Conservation (phyloP, 2,888 invertebrate genomes). For the Zygaena filipendulae region DNA sequence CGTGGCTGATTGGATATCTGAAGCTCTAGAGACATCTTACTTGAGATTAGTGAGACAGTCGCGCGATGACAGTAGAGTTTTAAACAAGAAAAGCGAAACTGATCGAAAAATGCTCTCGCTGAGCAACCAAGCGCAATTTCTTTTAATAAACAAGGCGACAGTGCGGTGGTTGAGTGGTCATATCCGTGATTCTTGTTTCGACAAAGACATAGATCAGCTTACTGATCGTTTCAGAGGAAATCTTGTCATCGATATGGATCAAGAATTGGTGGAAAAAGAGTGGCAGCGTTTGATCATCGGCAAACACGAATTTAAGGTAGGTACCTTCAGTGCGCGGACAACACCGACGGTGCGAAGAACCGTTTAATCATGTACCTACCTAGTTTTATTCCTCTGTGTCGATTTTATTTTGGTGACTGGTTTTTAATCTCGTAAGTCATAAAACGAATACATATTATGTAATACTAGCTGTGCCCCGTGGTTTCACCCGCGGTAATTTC, state of each 20-base stretch:
- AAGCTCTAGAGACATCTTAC: constrained; percentile 75
- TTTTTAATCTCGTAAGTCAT: no score
- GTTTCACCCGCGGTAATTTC: no score
- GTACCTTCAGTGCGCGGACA: constrained; percentile 2
- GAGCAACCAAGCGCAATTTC: constrained; percentile 87
- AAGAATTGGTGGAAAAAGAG: constrained; percentile 81
- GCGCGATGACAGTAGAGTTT: constrained; percentile 32
- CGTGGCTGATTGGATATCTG: constrained; percentile 83
- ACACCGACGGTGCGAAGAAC: no score
- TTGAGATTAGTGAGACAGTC: constrained; percentile 76
- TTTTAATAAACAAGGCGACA: constrained; percentile 83
- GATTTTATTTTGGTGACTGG: no score
- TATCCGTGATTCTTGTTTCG: constrained; percentile 62
- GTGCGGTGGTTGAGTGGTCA: constrained; percentile 75
- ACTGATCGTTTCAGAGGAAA: constrained; percentile 91
- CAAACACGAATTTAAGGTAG: constrained; percentile 72
- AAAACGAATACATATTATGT: no score
- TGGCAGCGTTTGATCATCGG: constrained; percentile 77
- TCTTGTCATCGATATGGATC: constrained; percentile 78
- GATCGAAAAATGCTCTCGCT: constrained; percentile 62
- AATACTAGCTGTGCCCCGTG: no score
- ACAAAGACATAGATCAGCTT: constrained; percentile 67
- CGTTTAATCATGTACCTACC: no score
- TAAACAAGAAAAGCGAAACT: constrained; percentile 33
- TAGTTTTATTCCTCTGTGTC: no score